These are phyloP conservation scores for Taphrorychus bicolor DNA, from an alignment of 2,888 invertebrate genomes.

Conservation along the genomic window DNA sequence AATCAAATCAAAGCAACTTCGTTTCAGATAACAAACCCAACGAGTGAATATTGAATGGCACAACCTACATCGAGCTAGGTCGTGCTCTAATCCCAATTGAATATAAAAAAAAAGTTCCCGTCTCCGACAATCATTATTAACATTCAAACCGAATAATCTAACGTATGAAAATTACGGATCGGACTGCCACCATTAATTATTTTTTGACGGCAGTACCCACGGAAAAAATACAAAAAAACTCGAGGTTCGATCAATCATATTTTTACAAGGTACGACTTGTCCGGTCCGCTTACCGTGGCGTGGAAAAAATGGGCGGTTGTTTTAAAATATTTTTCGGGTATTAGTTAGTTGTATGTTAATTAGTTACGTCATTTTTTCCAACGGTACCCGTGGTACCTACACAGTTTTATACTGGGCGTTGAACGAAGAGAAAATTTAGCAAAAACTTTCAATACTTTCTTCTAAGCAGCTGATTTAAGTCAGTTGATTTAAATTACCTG, in stretches of 20 bases:
- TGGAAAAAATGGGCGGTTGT: slow-evolving; percentile 3
- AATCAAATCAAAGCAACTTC: slow-evolving; percentile 21
- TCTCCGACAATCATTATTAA: slow-evolving; percentile 28
- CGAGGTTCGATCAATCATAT: slow-evolving; percentile 27
- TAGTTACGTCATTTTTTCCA: neutral
- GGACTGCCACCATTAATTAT: slow-evolving; percentile 27
- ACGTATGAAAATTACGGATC: slow-evolving; percentile 25
- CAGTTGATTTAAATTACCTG: too few species aligned
- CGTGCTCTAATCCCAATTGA: slow-evolving; percentile 8
- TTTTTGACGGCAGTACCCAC: slow-evolving; percentile 37
- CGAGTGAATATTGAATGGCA: slow-evolving; percentile 22
- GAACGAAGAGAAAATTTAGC: neutral
- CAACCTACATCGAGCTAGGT: slow-evolving; percentile 18
- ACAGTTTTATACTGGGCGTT: too few species aligned
- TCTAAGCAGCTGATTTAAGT: neutral
- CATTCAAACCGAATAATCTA: slow-evolving; percentile 33
- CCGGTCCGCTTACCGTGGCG: slow-evolving; percentile 5
- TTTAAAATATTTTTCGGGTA: neutral
- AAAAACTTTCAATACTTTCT: too few species aligned
- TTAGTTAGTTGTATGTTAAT: neutral
- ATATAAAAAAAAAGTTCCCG: slow-evolving; percentile 21
- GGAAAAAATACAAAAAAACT: slow-evolving; percentile 17
- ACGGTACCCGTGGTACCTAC: neutral
- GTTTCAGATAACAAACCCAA: slow-evolving; percentile 12
- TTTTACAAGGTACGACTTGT: slow-evolving; percentile 30